phyloP scores from a whole-genome alignment of 2,797 vertebrate genomes.

The Acanthurus leucopareius region DNA sequence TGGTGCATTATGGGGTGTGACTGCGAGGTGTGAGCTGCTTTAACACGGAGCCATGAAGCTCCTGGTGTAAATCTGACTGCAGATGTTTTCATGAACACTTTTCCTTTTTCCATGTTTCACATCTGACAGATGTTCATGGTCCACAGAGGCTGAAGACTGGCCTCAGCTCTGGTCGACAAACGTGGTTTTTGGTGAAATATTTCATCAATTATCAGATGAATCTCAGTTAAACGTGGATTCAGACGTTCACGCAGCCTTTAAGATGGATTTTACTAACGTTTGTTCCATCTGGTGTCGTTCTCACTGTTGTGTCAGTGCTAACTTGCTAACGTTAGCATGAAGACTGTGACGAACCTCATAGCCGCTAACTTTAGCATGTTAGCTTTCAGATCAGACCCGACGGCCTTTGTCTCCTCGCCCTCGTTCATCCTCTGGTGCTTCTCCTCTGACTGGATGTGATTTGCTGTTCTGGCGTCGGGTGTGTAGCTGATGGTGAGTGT shows the following conservation, averaged over 20 bases:
- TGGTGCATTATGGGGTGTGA: background rate
- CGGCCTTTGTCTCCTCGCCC: background rate
- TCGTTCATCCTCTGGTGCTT: conserved; percentile 8
- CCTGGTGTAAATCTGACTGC: background rate
- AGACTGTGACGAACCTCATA: too few species aligned
- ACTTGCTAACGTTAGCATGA: too few species aligned
- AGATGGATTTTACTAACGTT: too few species aligned
- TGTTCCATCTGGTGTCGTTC: too few species aligned
- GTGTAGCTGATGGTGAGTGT: conserved; percentile 43
- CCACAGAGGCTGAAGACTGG: background rate
- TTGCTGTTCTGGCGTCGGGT: conserved; percentile 26
- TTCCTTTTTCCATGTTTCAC: background rate
- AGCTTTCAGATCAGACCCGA: background rate
- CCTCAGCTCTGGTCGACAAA: too few species aligned
- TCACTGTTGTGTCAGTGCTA: too few species aligned
- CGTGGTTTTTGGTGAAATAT: background rate
- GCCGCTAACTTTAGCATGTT: too few species aligned
- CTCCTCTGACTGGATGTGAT: conserved; percentile 25
- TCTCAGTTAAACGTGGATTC: background rate
- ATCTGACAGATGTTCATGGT: background rate
- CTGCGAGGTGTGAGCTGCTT: background rate
- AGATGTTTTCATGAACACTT: background rate
- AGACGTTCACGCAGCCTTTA: background rate
- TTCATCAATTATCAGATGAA: background rate
- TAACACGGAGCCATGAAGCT: background rate